These are phyloP conservation scores for Meandrina meandrites DNA, from an alignment of 92 coral and sea anemone species.

Conservation along the genomic window DNA sequence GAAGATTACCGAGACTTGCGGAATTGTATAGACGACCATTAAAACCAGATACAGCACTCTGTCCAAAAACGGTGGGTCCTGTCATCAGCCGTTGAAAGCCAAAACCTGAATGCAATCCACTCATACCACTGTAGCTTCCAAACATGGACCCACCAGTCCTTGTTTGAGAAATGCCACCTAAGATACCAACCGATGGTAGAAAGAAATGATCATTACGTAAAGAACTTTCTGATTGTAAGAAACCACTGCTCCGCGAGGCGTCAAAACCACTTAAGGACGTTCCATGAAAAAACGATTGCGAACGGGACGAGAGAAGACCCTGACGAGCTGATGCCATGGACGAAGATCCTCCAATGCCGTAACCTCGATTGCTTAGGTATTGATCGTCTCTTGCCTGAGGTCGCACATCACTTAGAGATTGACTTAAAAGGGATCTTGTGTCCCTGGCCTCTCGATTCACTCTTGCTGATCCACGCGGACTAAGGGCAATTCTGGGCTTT, in stretches of 20 bases:
- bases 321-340: slow-evolving; percentile 1
- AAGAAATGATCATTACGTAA: slow-evolving; percentile 18
- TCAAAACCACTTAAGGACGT: slow-evolving; percentile 11
- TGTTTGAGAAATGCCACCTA: slow-evolving; percentile 31
- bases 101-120: slow-evolving; percentile 9
- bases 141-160: neutral
- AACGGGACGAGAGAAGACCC: neutral
- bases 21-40: neutral
- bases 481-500: neutral
- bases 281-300: slow-evolving; percentile 6
- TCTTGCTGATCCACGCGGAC: neutral
- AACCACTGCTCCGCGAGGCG: neutral
- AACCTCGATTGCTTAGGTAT: neutral
- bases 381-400: neutral
- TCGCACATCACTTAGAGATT: slow-evolving; percentile 4
- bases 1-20: slow-evolving; percentile 18
- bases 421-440: slow-evolving; percentile 13
- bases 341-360: neutral
- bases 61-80: neutral
- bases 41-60: neutral
- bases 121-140: neutral
- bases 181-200: slow-evolving; percentile 37
- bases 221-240: neutral
- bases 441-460: neutral
- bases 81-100: slow-evolving; percentile 25